A percentile compares a stretch with the other conserved stretches of the same genome.
Evolutionary conservation across 2,113 vertebrate species (phyloP).

Genomic region (Toxotes jaculatrix): DNA sequence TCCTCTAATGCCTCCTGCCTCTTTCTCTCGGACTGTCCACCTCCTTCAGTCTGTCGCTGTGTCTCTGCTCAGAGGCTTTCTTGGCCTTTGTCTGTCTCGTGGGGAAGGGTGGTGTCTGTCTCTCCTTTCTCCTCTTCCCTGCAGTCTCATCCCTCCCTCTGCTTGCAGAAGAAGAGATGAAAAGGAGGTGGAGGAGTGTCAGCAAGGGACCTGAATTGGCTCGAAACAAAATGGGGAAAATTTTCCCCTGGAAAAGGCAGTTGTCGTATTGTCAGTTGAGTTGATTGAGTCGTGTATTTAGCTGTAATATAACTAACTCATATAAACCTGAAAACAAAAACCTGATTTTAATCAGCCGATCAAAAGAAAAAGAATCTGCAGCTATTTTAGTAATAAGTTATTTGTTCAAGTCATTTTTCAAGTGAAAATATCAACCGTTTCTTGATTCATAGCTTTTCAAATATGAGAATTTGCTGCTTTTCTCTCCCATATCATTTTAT

Average conservation of each 20-base stretch:
- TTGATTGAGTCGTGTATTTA: background rate
- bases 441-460: too few relatives aligned
- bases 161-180: conserved; percentile 36
- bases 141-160: conserved; percentile 37
- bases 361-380: too few relatives aligned
- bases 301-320: too few relatives aligned
- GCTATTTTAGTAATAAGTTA: too few relatives aligned
- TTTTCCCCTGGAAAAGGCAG: background rate
- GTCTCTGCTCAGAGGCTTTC: conserved; percentile 44
- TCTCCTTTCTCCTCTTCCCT: conserved; percentile 25
- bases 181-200: conserved; percentile 27
- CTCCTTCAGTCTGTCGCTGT: conserved; percentile 28
- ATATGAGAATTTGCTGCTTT: too few relatives aligned
- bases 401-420: too few relatives aligned
- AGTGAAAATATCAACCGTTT: too few relatives aligned
- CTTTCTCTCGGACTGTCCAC: conserved; percentile 16
- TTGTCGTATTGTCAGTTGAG: background rate
- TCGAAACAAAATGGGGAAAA: conserved; percentile 28
- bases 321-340: too few relatives aligned
- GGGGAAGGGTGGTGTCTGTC: conserved; percentile 48
- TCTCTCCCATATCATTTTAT: too few relatives aligned
- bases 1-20: background rate
- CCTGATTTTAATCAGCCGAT: too few relatives aligned
- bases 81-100: conserved; percentile 54
- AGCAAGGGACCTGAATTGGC: conserved; percentile 17